phyloP scores from a whole-genome alignment of 2,113 vertebrate species.

The Cavia porcellus region DNA sequence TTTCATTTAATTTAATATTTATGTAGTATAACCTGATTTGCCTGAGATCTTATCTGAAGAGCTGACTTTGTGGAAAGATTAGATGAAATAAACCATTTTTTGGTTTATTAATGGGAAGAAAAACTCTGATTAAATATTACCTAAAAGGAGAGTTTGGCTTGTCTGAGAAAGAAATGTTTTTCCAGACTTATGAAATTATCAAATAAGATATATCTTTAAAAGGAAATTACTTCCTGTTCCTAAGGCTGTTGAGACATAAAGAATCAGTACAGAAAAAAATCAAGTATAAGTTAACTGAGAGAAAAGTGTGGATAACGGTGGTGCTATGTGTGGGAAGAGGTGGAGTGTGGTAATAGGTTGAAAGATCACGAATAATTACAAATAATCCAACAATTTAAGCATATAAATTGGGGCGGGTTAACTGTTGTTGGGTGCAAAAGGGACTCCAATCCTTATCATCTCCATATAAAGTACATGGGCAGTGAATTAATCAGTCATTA shows the following conservation, averaged over 20 bases:
- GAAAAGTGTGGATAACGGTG: background rate
- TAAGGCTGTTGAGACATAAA: background rate
- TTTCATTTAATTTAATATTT: slow-evolving; percentile 24
- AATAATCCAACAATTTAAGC: background rate
- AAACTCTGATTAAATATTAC: slow-evolving; percentile 36
- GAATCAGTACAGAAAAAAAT: background rate
- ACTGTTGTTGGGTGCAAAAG: background rate
- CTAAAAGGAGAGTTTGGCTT: background rate
- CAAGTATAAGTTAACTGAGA: slow-evolving; percentile 26
- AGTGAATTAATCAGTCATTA: background rate
- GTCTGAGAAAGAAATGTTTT: background rate
- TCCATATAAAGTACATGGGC: background rate
- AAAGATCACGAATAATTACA: background rate
- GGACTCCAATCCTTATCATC: background rate
- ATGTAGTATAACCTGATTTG: background rate
- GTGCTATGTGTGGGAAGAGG: background rate
- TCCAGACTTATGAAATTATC: slow-evolving; percentile 15
- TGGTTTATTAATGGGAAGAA: background rate
- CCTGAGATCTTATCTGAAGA: slow-evolving; percentile 9
- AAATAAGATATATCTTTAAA: slow-evolving; percentile 8
- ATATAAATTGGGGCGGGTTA: background rate
- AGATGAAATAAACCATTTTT: too few relatives aligned
- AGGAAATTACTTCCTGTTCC: slow-evolving; percentile 4
- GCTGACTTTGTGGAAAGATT: slow-evolving; percentile 44
- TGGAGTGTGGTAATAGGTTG: background rate